Evolutionary conservation across 1,140 invertebrate species (phyloP).

Genomic region (Frieseomelitta varia): DNA sequence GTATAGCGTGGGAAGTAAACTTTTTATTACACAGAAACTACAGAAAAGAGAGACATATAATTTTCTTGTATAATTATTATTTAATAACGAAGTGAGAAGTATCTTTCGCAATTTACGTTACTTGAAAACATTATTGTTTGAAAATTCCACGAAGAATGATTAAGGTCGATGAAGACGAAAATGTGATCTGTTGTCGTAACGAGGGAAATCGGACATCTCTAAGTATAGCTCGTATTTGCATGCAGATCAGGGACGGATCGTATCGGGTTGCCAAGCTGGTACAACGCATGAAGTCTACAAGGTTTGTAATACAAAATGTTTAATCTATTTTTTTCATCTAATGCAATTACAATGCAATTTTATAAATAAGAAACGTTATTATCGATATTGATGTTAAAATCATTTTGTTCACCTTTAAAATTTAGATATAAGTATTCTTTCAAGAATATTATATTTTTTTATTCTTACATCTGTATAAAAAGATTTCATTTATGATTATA

Average conservation of each 20-base stretch:
- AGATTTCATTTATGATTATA: background rate
- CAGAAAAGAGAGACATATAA: no score
- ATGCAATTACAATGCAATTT: background rate
- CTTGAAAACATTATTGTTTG: background rate
- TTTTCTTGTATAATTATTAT: background rate
- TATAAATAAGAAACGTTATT: background rate
- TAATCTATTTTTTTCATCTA: background rate
- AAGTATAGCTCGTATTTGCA: slow-evolving; percentile 68
- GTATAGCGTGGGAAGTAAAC: slow-evolving; percentile 18
- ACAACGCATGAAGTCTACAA: slow-evolving; percentile 29
- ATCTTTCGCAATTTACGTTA: background rate
- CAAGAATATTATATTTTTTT: background rate
- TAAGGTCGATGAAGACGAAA: slow-evolving; percentile 67
- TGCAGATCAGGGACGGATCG: slow-evolving; percentile 64
- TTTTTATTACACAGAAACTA: background rate
- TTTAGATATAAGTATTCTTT: background rate
- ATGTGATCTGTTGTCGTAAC: slow-evolving; percentile 64
- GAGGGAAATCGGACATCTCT: slow-evolving; percentile 68
- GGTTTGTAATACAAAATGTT: slow-evolving; percentile 28
- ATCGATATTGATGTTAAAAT: background rate
- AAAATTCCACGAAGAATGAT: slow-evolving; percentile 47
- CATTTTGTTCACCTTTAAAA: background rate
- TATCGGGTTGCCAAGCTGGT: slow-evolving; percentile 49
- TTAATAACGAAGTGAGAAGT: background rate
- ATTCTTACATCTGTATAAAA: background rate